Percentiles rank a stretch among this genome's conserved stretches.
Conservation (phyloP, 2,797 vertebrate genomes). For the Leptatherina wallacei region DNA sequence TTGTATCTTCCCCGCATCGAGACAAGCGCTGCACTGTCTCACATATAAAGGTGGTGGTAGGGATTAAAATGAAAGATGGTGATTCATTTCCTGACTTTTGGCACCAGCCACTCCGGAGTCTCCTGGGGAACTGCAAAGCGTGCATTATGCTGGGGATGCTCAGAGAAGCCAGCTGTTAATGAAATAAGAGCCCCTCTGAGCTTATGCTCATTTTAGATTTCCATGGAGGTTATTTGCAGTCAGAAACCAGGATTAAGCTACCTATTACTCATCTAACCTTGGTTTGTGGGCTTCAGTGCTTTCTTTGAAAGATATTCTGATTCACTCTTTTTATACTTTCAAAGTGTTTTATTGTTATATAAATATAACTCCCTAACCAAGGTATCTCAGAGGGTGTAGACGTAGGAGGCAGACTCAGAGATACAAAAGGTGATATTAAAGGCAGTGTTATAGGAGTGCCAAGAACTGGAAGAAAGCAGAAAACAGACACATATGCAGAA, state of each 20-base stretch:
- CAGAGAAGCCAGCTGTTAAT: constrained; percentile 65
- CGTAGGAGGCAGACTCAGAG: constrained; percentile 17
- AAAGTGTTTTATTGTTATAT: constrained; percentile 3
- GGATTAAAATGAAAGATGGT: constrained; percentile 59
- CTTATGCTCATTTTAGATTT: constrained; percentile 36
- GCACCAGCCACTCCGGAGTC: constrained; percentile 52
- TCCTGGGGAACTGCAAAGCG: constrained; percentile 56
- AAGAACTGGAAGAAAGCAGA: neutral
- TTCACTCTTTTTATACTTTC: neutral
- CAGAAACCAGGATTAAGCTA: constrained; percentile 18
- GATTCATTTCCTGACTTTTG: constrained; percentile 74
- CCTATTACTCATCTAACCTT: constrained; percentile 4
- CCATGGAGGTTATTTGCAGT: constrained; percentile 32
- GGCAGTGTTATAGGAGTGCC: neutral
- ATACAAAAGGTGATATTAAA: constrained; percentile 6
- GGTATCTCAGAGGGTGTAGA: constrained; percentile 6
- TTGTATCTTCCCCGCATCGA: constrained; percentile 27
- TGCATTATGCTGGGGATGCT: constrained; percentile 60
- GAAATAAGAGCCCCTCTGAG: constrained; percentile 67
- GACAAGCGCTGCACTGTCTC: constrained; percentile 32
- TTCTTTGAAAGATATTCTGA: constrained; percentile 17
- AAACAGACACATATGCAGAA: neutral
- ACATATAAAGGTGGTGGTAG: constrained; percentile 42
- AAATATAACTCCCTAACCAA: constrained; percentile 10
- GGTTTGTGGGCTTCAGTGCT: constrained; percentile 11